These are phyloP conservation scores for Zosterops hypoxanthus DNA, from an alignment of 2,113 vertebrate genomes.

Conservation along the genomic window DNA sequence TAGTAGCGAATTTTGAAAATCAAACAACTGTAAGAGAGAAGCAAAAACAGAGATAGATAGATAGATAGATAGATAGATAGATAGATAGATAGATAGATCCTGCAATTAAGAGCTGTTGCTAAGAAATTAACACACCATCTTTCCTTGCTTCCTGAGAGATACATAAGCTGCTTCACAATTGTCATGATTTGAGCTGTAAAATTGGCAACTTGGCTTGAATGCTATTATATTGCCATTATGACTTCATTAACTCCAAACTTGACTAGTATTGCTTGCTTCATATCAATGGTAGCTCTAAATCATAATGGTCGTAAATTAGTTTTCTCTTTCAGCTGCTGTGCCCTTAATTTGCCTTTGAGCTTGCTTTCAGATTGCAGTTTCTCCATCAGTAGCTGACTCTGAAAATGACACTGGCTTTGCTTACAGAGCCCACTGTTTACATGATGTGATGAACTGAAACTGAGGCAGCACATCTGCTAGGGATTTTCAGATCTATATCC, in stretches of 20 bases:
- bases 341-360: background rate
- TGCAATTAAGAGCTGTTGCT: background rate
- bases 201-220: conserved; percentile 33
- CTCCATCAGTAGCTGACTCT: background rate
- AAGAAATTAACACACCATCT: background rate
- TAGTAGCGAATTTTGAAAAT: background rate
- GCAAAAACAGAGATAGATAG: background rate
- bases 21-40: background rate
- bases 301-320: background rate
- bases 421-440: background rate
- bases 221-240: background rate
- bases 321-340: background rate
- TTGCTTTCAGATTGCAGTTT: background rate
- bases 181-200: conserved; percentile 4
- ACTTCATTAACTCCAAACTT: background rate
- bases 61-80: background rate
- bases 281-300: background rate
- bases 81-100: background rate
- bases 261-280: background rate
- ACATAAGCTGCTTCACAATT: background rate
- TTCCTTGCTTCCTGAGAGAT: conserved; percentile 7
- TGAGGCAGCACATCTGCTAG: background rate
- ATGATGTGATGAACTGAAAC: background rate
- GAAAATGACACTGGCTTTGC: background rate
- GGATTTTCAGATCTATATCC: conserved; percentile 39